phyloP scores from a whole-genome alignment of 2,113 vertebrate genomes.

The Oxygymnocypris stewartii region DNA sequence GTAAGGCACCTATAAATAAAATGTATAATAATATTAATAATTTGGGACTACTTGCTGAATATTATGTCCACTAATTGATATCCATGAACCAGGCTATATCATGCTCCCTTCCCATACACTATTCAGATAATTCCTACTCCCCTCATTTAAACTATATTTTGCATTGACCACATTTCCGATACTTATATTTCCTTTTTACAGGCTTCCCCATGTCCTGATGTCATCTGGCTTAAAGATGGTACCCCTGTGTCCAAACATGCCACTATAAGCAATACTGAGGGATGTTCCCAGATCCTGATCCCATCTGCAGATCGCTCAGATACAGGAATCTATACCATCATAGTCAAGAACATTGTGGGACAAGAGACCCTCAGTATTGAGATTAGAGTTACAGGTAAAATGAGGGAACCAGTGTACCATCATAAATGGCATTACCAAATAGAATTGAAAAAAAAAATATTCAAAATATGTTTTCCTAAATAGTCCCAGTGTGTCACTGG shows the following conservation, averaged over 20 bases:
- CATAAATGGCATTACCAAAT: neutral
- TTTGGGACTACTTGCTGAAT: neutral
- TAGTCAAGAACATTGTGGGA: conserved; percentile 76
- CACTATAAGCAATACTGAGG: conserved; percentile 73
- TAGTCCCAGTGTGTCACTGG: neutral
- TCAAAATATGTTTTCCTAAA: neutral
- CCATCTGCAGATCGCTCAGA: conserved; percentile 76
- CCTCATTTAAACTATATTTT: neutral
- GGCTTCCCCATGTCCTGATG: conserved; percentile 81
- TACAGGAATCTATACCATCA: conserved; percentile 79
- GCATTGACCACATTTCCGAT: neutral
- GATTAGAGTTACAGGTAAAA: conserved; percentile 84
- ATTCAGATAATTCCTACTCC: neutral
- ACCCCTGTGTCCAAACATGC: conserved; percentile 73
- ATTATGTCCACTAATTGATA: neutral
- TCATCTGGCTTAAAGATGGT: conserved; percentile 87
- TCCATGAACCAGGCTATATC: neutral
- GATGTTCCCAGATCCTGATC: conserved; percentile 82
- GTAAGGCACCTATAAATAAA: no score
- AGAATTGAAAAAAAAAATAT: neutral
- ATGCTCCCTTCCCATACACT: neutral
- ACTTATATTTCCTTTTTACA: conserved; percentile 54
- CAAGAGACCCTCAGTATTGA: conserved; percentile 79
- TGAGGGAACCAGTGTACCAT: neutral
- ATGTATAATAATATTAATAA: no score